Percentiles rank a stretch among this genome's conserved stretches.
Conservation (phyloP, 1,140 invertebrate genomes). For the Ruditapes philippinarum region DNA sequence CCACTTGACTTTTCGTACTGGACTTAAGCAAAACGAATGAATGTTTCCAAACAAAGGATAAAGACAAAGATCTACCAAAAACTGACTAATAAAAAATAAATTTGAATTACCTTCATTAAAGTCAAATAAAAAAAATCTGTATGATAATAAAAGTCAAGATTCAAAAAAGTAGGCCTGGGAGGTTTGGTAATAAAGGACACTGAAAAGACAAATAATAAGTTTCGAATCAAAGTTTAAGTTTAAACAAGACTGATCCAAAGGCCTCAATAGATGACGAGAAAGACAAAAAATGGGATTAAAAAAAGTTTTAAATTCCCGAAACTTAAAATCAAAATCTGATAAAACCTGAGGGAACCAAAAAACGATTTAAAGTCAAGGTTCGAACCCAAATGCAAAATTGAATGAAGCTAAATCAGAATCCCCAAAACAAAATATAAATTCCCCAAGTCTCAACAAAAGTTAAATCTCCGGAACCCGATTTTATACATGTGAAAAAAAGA, state of each 20-base stretch:
- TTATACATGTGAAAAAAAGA: too few relatives aligned
- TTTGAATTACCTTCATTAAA: conserved; percentile 45
- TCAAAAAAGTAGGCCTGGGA: background rate
- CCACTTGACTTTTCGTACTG: conserved; percentile 8
- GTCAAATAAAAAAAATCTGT: background rate
- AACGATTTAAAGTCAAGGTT: conserved; percentile 5
- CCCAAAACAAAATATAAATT: conserved; percentile 27
- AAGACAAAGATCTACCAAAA: conserved; percentile 16
- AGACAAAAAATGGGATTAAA: background rate
- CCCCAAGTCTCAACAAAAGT: conserved; percentile 31
- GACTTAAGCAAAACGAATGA: conserved; percentile 37
- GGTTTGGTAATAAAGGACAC: background rate
- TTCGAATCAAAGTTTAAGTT: conserved; percentile 55
- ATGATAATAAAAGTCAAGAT: background rate
- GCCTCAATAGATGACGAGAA: background rate
- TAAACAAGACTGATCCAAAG: conserved; percentile 4
- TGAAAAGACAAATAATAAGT: conserved; percentile 15
- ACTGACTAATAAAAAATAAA: conserved; percentile 23
- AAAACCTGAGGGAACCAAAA: background rate
- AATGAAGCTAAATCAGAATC: conserved; percentile 15
- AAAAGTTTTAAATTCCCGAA: conserved; percentile 54
- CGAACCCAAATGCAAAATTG: background rate
- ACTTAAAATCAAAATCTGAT: conserved; percentile 52
- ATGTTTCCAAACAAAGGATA: background rate
- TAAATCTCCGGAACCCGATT: conserved; percentile 15